phyloP scores from a whole-genome alignment of 1,140 invertebrate genomes.

The Diorhabda elongata region DNA sequence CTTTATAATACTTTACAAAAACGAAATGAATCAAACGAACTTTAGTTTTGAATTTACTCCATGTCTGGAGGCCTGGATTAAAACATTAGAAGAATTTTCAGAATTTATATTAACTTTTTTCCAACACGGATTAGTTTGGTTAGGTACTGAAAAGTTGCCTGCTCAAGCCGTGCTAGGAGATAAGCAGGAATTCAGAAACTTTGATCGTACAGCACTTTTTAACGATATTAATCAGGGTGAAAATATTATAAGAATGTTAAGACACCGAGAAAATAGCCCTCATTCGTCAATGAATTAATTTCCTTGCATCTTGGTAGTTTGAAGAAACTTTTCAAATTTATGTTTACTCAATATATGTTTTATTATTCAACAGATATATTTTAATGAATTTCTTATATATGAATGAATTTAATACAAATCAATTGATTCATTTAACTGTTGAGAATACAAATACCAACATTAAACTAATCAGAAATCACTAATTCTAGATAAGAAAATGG shows the following conservation, averaged over 20 bases:
- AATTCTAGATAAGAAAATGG: too few relatives aligned
- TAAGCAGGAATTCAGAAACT: not conserved
- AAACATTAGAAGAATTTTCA: slow-evolving; percentile 15
- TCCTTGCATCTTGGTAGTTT: too few relatives aligned
- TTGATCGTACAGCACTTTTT: slow-evolving; percentile 6
- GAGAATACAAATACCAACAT: too few relatives aligned
- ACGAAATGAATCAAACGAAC: not conserved
- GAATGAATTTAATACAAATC: too few relatives aligned
- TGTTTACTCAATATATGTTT: too few relatives aligned
- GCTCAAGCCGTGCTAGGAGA: not conserved
- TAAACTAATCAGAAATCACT: too few relatives aligned
- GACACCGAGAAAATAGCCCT: not conserved
- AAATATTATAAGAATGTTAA: slow-evolving; percentile 12
- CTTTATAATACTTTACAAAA: not conserved
- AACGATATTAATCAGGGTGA: slow-evolving; percentile 20
- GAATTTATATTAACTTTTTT: slow-evolving; percentile 8
- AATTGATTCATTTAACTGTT: too few relatives aligned
- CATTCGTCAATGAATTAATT: not conserved
- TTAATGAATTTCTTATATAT: too few relatives aligned
- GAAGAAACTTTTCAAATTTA: too few relatives aligned
- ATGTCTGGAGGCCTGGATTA: slow-evolving; percentile 18
- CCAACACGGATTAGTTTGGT: slow-evolving; percentile 10
- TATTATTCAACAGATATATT: too few relatives aligned
- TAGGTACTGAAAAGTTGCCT: not conserved
- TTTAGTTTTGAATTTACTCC: slow-evolving; percentile 3